Percentiles rank a stretch among this genome's conserved stretches.
phyloP scores from a whole-genome alignment of 2,888 invertebrate genomes.

The Euproctis similis region DNA sequence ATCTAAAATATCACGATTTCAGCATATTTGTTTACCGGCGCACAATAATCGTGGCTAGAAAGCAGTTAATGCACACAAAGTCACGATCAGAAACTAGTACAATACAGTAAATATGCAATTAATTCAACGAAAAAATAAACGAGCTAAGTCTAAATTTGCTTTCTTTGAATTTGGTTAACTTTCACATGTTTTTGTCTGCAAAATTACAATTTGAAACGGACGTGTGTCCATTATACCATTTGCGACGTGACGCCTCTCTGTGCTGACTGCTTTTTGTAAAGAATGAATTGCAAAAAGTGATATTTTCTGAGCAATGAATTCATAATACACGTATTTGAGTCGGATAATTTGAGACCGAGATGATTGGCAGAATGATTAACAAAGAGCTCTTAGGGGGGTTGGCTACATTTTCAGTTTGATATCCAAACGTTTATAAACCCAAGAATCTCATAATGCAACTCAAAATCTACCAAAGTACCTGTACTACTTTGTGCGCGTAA shows the following conservation, averaged over 20 bases:
- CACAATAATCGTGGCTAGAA: constrained; percentile 27
- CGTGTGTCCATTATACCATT: constrained; percentile 6
- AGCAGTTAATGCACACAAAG: constrained; percentile 22
- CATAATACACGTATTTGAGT: too few relatives aligned
- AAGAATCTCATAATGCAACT: too few relatives aligned
- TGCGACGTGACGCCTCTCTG: constrained; percentile 15
- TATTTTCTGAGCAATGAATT: too few relatives aligned
- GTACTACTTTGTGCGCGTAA: too few relatives aligned
- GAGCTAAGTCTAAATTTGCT: constrained; percentile 18
- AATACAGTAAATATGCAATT: constrained; percentile 22
- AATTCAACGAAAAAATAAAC: constrained; percentile 14
- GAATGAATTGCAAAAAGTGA: constrained; percentile 19
- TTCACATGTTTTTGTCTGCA: constrained; percentile 17
- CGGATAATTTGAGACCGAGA: too few relatives aligned
- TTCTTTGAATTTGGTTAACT: constrained; percentile 15
- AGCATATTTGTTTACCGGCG: constrained; percentile 21
- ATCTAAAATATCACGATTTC: constrained; percentile 28
- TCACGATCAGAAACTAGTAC: constrained; percentile 26
- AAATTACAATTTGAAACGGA: constrained; percentile 11
- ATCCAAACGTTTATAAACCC: too few relatives aligned
- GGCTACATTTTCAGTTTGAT: too few relatives aligned
- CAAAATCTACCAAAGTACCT: too few relatives aligned
- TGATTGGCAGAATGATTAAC: too few relatives aligned
- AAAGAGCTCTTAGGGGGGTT: too few relatives aligned
- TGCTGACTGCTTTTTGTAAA: constrained; percentile 17